phyloP scores from a whole-genome alignment of 1,140 invertebrate genomes.

The Chelonus insularis region DNA sequence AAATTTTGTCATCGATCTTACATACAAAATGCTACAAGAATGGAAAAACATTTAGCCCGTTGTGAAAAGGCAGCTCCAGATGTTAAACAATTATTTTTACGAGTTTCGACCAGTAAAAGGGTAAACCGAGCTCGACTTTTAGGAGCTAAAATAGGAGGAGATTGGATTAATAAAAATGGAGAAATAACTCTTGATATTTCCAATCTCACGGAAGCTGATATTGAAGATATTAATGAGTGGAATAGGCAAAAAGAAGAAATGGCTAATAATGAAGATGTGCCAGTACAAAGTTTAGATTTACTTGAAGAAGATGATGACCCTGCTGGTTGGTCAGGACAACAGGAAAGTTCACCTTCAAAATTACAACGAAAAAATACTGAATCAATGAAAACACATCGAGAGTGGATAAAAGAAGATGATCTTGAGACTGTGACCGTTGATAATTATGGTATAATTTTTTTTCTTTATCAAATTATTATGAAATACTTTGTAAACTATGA shows the following conservation, averaged over 20 bases:
- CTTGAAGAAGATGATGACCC: conserved; percentile 25
- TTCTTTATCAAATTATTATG: background rate
- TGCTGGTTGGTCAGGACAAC: conserved; percentile 3
- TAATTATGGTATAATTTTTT: conserved; percentile 1
- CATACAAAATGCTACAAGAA: conserved; percentile 50
- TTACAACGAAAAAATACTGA: background rate
- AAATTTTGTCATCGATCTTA: conserved; percentile 51
- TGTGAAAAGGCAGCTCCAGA: conserved; percentile 47
- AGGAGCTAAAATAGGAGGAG: conserved; percentile 34
- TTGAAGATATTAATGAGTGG: conserved; percentile 40
- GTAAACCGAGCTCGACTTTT: conserved; percentile 39
- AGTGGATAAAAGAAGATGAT: background rate
- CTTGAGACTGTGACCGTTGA: background rate
- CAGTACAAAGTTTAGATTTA: conserved; percentile 27
- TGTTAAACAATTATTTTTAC: conserved; percentile 43
- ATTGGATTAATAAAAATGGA: conserved; percentile 38
- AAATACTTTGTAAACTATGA: too few relatives aligned
- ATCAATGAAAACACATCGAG: background rate
- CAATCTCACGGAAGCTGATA: conserved; percentile 30
- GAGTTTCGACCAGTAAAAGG: conserved; percentile 41
- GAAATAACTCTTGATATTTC: conserved; percentile 25
- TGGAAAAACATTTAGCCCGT: conserved; percentile 47
- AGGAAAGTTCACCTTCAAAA: background rate
- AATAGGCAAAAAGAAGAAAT: conserved; percentile 31
- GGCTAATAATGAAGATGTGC: conserved; percentile 6